Conservation (phyloP, 2,888 invertebrate genomes). For the Cosmia pyralina region DNA sequence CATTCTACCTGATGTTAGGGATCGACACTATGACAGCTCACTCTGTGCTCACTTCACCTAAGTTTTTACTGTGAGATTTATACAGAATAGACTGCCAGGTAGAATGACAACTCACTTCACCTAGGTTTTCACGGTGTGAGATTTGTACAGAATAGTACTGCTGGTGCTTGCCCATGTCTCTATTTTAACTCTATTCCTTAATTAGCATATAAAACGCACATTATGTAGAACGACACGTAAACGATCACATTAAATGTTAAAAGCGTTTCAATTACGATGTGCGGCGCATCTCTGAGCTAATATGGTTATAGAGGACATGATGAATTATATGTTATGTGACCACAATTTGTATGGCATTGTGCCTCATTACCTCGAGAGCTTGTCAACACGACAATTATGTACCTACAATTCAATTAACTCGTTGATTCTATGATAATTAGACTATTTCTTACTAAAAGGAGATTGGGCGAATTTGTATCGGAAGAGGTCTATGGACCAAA, state of each 20-base stretch:
- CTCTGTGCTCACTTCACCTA: no score
- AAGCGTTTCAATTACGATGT: conserved; percentile 40
- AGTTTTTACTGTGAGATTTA: no score
- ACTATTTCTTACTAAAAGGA: neutral
- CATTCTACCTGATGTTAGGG: no score
- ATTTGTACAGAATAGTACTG: no score
- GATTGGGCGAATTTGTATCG: no score
- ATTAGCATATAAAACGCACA: conserved; percentile 12
- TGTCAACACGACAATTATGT: conserved; percentile 28
- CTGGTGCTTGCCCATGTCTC: no score
- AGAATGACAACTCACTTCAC: no score
- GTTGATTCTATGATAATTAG: conserved; percentile 19
- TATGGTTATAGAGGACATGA: conserved; percentile 40
- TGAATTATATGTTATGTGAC: conserved; percentile 42
- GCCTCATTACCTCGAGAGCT: conserved; percentile 19
- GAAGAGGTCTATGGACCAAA: no score
- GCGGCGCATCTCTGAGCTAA: conserved; percentile 34
- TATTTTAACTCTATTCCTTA: neutral
- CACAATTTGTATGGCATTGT: conserved; percentile 51
- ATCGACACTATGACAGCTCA: no score
- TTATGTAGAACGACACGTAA: conserved; percentile 14
- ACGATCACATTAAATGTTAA: conserved; percentile 12
- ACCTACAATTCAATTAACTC: conserved; percentile 23
- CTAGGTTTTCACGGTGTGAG: no score
- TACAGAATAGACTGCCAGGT: no score